A percentile compares a stretch with the other conserved stretches of the same genome.
phyloP scores from a whole-genome alignment of 2,797 vertebrate genomes.

The Coregonus ussuriensis region DNA sequence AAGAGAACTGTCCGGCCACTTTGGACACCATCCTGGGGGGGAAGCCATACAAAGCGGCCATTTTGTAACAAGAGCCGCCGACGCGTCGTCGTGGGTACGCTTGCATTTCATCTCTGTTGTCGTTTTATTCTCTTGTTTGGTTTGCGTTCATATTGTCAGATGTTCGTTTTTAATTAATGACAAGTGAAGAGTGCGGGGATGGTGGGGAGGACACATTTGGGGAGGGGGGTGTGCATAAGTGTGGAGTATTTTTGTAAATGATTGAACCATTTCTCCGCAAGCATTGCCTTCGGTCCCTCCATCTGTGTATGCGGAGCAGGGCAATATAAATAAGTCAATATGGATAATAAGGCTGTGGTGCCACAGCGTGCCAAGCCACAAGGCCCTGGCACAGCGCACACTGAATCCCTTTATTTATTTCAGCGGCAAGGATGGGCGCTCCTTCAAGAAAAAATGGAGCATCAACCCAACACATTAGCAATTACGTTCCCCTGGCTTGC shows the following conservation, averaged over 20 bases:
- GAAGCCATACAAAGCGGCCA: constrained; percentile 49
- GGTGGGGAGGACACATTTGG: constrained; percentile 8
- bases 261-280: constrained; percentile 66
- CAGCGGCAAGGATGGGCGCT: constrained; percentile 22
- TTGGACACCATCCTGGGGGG: constrained; percentile 56
- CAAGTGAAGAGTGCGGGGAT: constrained; percentile 55
- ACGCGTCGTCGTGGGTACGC: constrained; percentile 1
- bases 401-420: constrained; percentile 33
- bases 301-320: constrained; percentile 47
- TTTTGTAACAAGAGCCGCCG: constrained; percentile 46
- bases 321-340: constrained; percentile 49
- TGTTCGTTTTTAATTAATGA: constrained; percentile 71
- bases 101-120: constrained; percentile 29
- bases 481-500: constrained; percentile 19
- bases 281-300: constrained; percentile 51
- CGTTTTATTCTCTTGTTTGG: constrained; percentile 26
- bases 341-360: constrained; percentile 43
- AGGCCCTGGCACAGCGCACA: constrained; percentile 47
- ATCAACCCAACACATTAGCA: constrained; percentile 17
- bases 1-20: constrained; percentile 42
- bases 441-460: constrained; percentile 15
- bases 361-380: constrained; percentile 55
- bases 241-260: constrained; percentile 63
- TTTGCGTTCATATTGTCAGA: constrained; percentile 55
- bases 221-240: constrained; percentile 1